Conservation (phyloP, 2,113 vertebrate species). For the Fregata magnificens region DNA sequence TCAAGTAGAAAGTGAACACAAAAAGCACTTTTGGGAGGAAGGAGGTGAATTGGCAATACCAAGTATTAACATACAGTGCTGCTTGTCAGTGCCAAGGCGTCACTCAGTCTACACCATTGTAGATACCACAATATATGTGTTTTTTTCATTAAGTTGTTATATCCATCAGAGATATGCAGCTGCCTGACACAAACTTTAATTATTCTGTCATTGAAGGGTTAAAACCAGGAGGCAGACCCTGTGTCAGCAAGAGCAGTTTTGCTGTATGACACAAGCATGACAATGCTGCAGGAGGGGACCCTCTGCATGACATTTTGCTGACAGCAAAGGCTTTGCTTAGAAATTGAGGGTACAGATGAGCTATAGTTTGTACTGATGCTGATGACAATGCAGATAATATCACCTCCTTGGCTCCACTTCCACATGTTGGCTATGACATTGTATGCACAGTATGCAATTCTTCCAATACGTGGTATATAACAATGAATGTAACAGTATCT, state of each 20-base stretch:
- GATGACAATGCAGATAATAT: neutral
- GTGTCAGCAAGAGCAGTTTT: neutral
- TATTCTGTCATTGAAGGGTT: neutral
- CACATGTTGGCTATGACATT: neutral
- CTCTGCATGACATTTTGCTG: neutral
- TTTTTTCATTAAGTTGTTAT: neutral
- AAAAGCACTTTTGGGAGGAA: neutral
- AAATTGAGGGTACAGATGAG: neutral
- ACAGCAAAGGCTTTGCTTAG: neutral
- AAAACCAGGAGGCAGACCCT: neutral
- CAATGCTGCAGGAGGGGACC: neutral
- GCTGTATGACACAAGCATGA: neutral
- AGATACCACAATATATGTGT: neutral
- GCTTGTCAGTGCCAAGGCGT: neutral
- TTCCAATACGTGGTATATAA: fast-evolving
- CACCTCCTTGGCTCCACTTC: neutral
- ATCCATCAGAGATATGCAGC: neutral
- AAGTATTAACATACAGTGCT: neutral
- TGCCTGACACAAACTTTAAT: neutral
- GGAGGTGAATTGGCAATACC: neutral
- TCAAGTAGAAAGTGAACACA: neutral
- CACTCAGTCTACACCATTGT: neutral
- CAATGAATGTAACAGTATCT: neutral
- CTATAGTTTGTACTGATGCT: neutral
- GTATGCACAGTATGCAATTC: neutral